Percentiles rank a stretch among this genome's conserved stretches.
phyloP scores from a whole-genome alignment of 2,113 vertebrate species.

The Nothoprocta perdicaria region DNA sequence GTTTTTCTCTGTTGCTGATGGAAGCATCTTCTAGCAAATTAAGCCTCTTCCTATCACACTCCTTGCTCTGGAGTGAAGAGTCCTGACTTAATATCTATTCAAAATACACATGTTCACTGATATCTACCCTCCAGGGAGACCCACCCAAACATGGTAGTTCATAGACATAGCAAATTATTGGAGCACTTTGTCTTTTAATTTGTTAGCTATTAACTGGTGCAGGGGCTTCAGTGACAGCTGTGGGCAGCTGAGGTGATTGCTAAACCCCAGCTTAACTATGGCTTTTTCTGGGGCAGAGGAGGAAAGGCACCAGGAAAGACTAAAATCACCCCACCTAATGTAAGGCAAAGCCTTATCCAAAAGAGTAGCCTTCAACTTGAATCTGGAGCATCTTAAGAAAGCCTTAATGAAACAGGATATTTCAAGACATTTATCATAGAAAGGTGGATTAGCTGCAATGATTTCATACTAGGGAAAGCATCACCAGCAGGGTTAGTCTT shows the following conservation, averaged over 20 bases:
- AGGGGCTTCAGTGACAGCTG: neutral
- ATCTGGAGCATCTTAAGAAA: neutral
- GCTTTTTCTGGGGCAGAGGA: neutral
- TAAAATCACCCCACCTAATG: neutral
- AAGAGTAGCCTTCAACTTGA: neutral
- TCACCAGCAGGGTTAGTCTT: neutral
- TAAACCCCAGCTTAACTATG: neutral
- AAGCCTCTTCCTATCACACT: neutral
- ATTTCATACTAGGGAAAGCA: neutral
- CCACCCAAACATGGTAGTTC: neutral
- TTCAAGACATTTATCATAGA: neutral
- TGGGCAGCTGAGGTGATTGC: neutral
- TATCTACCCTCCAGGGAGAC: neutral
- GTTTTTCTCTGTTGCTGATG: constrained; percentile 4
- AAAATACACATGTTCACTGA: accelerated
- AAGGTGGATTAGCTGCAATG: neutral
- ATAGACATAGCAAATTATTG: neutral
- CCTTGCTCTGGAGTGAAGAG: neutral
- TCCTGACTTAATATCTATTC: neutral
- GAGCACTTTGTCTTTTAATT: neutral
- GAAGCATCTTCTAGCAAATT: neutral
- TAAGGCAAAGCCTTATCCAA: neutral
- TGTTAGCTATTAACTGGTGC: neutral
- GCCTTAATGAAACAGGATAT: neutral
- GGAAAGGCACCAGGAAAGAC: neutral